Evolutionary conservation across 2,888 invertebrate species (phyloP).

Genomic region (Endotricha flammealis): DNA sequence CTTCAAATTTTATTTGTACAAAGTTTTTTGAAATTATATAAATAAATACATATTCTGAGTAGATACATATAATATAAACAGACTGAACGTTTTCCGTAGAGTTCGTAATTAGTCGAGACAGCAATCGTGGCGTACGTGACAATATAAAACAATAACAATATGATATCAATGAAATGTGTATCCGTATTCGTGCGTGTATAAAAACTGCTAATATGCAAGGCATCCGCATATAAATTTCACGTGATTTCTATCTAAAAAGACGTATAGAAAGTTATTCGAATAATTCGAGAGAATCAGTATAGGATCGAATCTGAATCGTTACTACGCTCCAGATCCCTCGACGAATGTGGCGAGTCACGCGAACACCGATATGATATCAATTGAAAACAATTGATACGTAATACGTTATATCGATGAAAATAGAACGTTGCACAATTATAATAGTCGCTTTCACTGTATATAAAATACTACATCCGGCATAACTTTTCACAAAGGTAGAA

Average conservation of each 20-base stretch:
- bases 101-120: no score
- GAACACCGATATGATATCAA: conserved; percentile 27
- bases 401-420: conserved; percentile 28
- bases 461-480: conserved; percentile 15
- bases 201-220: neutral
- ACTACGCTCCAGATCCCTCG: conserved; percentile 30
- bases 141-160: neutral
- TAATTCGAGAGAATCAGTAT: conserved; percentile 34
- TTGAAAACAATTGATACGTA: conserved; percentile 35
- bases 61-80: no score
- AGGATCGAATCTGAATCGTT: conserved; percentile 43
- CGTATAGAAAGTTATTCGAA: conserved; percentile 53
- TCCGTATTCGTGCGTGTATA: neutral
- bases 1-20: no score
- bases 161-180: conserved; percentile 4
- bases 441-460: conserved; percentile 32
- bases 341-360: conserved; percentile 43
- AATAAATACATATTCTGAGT: no score
- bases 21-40: no score
- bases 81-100: no score
- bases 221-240: conserved; percentile 16
- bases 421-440: conserved; percentile 33
- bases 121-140: neutral
- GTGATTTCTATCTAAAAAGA: conserved; percentile 31
- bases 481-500: neutral